Evolutionary conservation across 1,140 invertebrate species (phyloP).

Genomic region (Phocides pigmalion): DNA sequence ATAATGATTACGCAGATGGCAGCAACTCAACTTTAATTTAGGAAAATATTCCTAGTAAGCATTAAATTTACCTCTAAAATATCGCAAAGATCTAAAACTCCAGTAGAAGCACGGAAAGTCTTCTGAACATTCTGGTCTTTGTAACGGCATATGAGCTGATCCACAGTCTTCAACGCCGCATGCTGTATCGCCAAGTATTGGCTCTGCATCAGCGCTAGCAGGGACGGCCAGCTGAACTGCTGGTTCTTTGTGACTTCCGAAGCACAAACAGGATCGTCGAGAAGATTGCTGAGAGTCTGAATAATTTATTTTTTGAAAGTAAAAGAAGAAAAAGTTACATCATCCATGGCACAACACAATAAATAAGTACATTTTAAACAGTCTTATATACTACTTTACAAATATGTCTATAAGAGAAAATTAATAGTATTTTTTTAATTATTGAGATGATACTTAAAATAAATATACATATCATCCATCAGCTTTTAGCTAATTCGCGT

Average conservation of each 20-base stretch:
- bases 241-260: constrained; percentile 76
- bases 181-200: constrained; percentile 71
- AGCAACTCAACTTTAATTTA: no score
- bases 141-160: constrained; percentile 69
- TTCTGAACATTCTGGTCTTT: constrained; percentile 69
- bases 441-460: no score
- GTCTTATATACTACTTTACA: no score
- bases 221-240: constrained; percentile 72
- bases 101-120: constrained; percentile 69
- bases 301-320: no score
- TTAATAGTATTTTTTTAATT: no score
- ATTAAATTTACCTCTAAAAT: constrained; percentile 63
- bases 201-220: constrained; percentile 71
- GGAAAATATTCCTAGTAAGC: background rate
- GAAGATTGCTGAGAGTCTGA: constrained; percentile 68
- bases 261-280: constrained; percentile 69
- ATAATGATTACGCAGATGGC: no score
- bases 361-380: no score
- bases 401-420: background rate
- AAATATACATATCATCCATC: no score
- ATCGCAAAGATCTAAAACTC: constrained; percentile 74
- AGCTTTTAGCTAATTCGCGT: no score
- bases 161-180: constrained; percentile 66
- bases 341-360: no score
- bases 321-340: no score